Evolutionary conservation across 2,888 invertebrate genomes (phyloP), one percentile per base, ranked within the genome.

Genomic region (Mythimna vitellina): DNA sequence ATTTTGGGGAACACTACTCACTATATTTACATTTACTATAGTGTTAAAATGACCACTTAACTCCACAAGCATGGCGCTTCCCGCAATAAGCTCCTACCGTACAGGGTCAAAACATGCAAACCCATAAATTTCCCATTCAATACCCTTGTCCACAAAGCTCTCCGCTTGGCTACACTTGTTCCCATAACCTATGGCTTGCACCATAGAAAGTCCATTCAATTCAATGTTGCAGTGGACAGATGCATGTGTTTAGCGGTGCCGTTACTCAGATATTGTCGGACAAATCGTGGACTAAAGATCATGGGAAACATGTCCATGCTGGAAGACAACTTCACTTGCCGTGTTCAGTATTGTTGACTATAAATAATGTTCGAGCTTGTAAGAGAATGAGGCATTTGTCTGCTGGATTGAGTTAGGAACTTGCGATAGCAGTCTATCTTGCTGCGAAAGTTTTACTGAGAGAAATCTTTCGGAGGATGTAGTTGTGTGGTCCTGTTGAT

Each of bases 171-270:
- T 86, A 83, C 86, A 88, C 83, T 82, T 83, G 87, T 84, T 88
- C 85, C 83, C 80, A 85, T 87, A 87, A 87, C 87, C 87, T 86
- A 77, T 80, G 86, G 74, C 82, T 83, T 66, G 64, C 51, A 79
- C 85, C 73, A 86, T 84, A 86, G 86, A 86, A 83, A 85, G 80
- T 79, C 84, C 63, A 86, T 85, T 86, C 73, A 85, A 86, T 86
- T 83, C 73, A 81, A 82, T 85, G 78, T 78, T 73, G 12, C 63
- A 66, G 63, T 66, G 61, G 86, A 85, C 83, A 86, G 74, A 81
- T 85, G 83, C 86, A 86, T 86, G 66, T 85, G 86, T 86, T 86
- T 75, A 78, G 66, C 69, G 12, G 73, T 76, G 70, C 86, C 86
- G 87, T 86, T 86, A 85, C 17, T 65, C 65, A 67, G 62, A 82